Evolutionary conservation across 2,113 vertebrate genomes (phyloP).

Genomic region (Ameiurus melas): DNA sequence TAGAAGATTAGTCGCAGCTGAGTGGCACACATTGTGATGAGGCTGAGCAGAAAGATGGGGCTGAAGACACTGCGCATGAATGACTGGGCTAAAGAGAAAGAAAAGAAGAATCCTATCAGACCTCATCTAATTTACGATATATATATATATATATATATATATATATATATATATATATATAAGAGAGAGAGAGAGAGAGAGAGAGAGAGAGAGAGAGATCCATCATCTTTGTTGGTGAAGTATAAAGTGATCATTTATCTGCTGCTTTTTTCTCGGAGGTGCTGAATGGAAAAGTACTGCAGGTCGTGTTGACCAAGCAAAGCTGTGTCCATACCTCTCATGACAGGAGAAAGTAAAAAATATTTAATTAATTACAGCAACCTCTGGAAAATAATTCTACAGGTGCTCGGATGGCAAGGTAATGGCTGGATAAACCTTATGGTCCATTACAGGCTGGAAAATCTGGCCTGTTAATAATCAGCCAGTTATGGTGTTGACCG

Average conservation of each 20-base stretch:
- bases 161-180: too few relatives aligned
- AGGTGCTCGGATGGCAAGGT: constrained; percentile 40
- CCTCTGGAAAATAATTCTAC: constrained; percentile 47
- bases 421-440: constrained; percentile 30
- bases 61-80: constrained; percentile 96
- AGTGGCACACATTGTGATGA: constrained; percentile 97
- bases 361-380: constrained; percentile 8
- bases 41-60: constrained; percentile 92
- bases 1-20: constrained; percentile 98
- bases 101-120: constrained; percentile 10
- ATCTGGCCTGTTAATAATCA: constrained; percentile 64
- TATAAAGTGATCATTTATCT: background rate
- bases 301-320: constrained; percentile 1
- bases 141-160: too few relatives aligned
- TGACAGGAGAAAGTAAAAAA: background rate
- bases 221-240: background rate
- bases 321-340: background rate
- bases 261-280: too few relatives aligned
- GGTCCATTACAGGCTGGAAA: constrained; percentile 25
- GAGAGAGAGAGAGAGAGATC: too few relatives aligned
- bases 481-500: constrained; percentile 17
- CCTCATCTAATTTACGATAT: background rate
- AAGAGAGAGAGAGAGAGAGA: too few relatives aligned
- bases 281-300: constrained; percentile 24
- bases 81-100: constrained; percentile 76